Percentiles rank a stretch among this genome's conserved stretches.
Evolutionary conservation across 2,888 invertebrate species (phyloP).

Genomic region (Euclidia mi): DNA sequence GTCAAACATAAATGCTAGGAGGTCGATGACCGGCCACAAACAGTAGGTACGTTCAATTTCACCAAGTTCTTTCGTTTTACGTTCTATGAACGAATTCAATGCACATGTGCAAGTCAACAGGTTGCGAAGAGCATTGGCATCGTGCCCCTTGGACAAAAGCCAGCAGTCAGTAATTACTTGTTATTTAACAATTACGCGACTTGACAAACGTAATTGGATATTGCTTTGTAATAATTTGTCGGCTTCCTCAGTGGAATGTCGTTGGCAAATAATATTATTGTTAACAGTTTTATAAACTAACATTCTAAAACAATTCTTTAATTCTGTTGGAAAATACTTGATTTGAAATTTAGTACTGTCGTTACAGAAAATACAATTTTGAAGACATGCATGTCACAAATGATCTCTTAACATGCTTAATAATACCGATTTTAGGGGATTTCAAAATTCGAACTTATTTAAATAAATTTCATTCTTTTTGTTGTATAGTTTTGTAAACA

Average conservation of each 20-base stretch:
- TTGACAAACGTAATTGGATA: conserved; percentile 64
- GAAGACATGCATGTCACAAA: too few species aligned
- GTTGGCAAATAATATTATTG: conserved; percentile 12
- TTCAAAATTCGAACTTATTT: too few species aligned
- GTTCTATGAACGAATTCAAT: conserved; percentile 39
- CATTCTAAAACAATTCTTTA: too few species aligned
- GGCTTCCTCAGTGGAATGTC: conserved; percentile 5
- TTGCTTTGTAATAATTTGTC: conserved; percentile 43
- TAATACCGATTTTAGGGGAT: too few species aligned
- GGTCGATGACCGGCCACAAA: neutral
- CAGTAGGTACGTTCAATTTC: neutral
- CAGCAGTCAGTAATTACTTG: conserved; percentile 72
- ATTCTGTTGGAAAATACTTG: too few species aligned
- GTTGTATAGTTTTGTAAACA: too few species aligned
- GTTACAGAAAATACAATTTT: too few species aligned
- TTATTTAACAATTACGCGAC: conserved; percentile 68
- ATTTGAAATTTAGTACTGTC: too few species aligned
- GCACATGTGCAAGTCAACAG: conserved; percentile 76
- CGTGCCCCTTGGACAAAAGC: conserved; percentile 78
- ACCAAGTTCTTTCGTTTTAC: conserved; percentile 20
- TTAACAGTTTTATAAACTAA: neutral
- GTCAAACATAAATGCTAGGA: too few species aligned
- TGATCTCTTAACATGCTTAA: too few species aligned
- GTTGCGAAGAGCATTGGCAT: conserved; percentile 75
- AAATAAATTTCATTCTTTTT: too few species aligned